Conservation (phyloP, 2,113 vertebrate species). For the Entelurus aequoreus region DNA sequence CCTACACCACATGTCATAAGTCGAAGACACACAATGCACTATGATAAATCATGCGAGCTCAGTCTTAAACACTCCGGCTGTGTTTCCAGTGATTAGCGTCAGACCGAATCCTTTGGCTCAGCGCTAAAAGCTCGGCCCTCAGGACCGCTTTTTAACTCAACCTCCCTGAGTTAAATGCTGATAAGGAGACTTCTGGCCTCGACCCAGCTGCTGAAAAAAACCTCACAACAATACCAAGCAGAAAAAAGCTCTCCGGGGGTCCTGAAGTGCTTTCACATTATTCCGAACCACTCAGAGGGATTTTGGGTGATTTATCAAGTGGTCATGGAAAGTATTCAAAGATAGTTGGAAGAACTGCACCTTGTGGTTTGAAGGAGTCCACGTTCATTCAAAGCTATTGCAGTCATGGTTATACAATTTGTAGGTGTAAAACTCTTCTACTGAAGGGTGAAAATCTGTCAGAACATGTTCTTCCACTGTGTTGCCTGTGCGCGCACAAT, state of each 20-base stretch:
- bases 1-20: background rate
- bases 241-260: constrained; percentile 33
- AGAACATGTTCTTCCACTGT: too few relatives aligned
- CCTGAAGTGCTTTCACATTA: constrained; percentile 26
- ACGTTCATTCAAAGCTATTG: background rate
- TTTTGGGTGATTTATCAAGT: constrained; percentile 37
- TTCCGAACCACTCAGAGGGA: constrained; percentile 34
- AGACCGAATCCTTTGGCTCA: constrained; percentile 28
- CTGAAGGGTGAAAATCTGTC: too few relatives aligned
- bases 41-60: too few relatives aligned
- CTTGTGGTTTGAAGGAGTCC: background rate
- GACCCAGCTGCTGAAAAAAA: constrained; percentile 34
- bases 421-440: too few relatives aligned
- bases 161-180: constrained; percentile 53
- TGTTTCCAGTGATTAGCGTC: constrained; percentile 23
- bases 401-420: too few relatives aligned
- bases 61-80: constrained; percentile 1
- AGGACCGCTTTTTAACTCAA: constrained; percentile 43
- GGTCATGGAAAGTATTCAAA: constrained; percentile 13
- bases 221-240: constrained; percentile 38
- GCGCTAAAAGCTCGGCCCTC: constrained; percentile 48
- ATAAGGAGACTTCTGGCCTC: constrained; percentile 52
- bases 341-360: background rate
- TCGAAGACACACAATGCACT: background rate
- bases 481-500: too few relatives aligned